Percentiles rank a stretch among this genome's conserved stretches.
These are phyloP conservation scores for Buathra laborator DNA, from an alignment of 2,888 invertebrate genomes.

Conservation along the genomic window DNA sequence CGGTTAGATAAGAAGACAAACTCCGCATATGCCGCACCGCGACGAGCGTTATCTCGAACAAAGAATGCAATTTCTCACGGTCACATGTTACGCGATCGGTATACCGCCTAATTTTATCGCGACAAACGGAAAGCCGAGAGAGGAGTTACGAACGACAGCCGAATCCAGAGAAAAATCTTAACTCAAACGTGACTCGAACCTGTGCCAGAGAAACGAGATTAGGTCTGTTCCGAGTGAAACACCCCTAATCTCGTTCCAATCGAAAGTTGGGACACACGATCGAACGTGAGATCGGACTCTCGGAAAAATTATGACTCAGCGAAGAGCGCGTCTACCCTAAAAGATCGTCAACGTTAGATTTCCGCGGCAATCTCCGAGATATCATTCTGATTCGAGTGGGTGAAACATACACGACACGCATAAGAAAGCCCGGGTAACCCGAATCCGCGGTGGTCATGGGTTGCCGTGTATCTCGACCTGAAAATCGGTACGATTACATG, in stretches of 20 bases:
- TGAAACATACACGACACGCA: slow-evolving; percentile 66
- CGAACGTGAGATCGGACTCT: slow-evolving; percentile 61
- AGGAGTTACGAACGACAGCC: neutral
- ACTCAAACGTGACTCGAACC: neutral
- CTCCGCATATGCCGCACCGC: slow-evolving; percentile 21
- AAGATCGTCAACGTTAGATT: slow-evolving; percentile 64
- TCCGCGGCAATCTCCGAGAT: slow-evolving; percentile 34
- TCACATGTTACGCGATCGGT: neutral
- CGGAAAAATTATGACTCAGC: slow-evolving; percentile 35
- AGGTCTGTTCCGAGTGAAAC: slow-evolving; percentile 10
- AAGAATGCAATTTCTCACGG: slow-evolving; percentile 51
- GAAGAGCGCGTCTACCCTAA: neutral
- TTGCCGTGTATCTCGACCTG: slow-evolving; percentile 74
- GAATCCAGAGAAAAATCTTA: neutral
- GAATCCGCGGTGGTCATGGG: slow-evolving; percentile 69
- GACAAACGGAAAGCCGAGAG: neutral
- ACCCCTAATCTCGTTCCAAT: slow-evolving; percentile 53
- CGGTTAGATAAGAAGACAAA: slow-evolving; percentile 49
- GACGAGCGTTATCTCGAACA: neutral
- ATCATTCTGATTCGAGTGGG: slow-evolving; percentile 23
- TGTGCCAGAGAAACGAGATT: neutral
- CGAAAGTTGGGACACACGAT: slow-evolving; percentile 53
- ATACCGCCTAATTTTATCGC: slow-evolving; percentile 15
- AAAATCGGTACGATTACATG: slow-evolving; percentile 79
- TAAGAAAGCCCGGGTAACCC: slow-evolving; percentile 73